Evolutionary conservation across 2,888 invertebrate species (phyloP).

Genomic region (Athalia circularis): DNA sequence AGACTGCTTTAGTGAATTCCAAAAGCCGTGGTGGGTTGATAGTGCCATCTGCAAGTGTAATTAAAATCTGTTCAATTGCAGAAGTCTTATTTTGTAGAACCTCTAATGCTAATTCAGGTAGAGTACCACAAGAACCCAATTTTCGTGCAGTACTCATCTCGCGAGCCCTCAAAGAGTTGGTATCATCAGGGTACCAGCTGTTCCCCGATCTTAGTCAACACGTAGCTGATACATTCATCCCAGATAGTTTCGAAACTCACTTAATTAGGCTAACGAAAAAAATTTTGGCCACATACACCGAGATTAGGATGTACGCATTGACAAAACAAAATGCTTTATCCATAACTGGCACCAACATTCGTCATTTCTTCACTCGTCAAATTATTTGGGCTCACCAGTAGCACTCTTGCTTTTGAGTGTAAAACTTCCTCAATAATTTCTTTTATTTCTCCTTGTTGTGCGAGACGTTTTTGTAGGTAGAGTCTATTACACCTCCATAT

Average conservation of each 20-base stretch:
- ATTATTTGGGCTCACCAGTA: too few relatives aligned
- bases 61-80: constrained; percentile 44
- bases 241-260: not conserved
- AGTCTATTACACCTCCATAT: too few relatives aligned
- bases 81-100: constrained; percentile 28
- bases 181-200: constrained; percentile 39
- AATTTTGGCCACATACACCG: not conserved
- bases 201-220: constrained; percentile 44
- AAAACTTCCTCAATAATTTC: too few relatives aligned
- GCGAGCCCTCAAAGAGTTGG: constrained; percentile 40
- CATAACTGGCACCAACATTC: not conserved
- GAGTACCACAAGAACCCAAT: constrained; percentile 35
- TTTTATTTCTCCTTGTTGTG: too few relatives aligned
- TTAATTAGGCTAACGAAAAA: not conserved
- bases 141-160: constrained; percentile 41
- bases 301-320: not conserved
- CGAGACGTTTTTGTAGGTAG: too few relatives aligned
- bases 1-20: not conserved
- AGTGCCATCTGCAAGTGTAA: constrained; percentile 46
- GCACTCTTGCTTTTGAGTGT: too few relatives aligned
- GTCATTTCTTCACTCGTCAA: not conserved
- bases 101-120: constrained; percentile 8
- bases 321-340: not conserved
- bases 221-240: not conserved
- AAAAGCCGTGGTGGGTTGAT: constrained; percentile 46